These are phyloP conservation scores for Schlechtendalia chinensis DNA, from an alignment of 1,140 invertebrate genomes.

Conservation along the genomic window DNA sequence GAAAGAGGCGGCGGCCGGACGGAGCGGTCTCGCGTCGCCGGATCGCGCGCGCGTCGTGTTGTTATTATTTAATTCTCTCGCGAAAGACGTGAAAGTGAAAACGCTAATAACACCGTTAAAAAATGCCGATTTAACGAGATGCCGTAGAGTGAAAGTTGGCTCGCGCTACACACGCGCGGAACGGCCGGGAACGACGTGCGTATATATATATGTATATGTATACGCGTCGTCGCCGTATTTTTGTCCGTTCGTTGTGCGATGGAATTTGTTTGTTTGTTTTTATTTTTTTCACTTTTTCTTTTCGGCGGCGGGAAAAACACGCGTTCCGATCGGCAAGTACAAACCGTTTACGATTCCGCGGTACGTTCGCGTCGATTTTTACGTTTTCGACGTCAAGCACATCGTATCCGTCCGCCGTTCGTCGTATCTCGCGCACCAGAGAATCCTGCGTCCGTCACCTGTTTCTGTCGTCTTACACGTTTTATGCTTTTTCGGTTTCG, in stretches of 20 bases:
- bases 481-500: too few species aligned
- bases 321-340: background rate
- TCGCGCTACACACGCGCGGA: background rate
- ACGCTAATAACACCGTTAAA: constrained; percentile 50
- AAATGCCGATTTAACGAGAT: constrained; percentile 47
- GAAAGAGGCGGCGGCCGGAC: constrained; percentile 12
- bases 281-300: background rate
- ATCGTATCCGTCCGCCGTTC: too few species aligned
- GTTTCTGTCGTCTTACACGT: too few species aligned
- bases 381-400: too few species aligned
- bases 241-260: constrained; percentile 17
- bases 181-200: constrained; percentile 28
- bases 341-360: too few species aligned
- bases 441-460: too few species aligned
- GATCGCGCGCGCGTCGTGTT: background rate
- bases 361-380: too few species aligned
- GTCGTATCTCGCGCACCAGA: too few species aligned
- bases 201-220: too few species aligned
- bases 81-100: constrained; percentile 49
- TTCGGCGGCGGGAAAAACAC: background rate
- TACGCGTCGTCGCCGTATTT: background rate
- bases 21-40: constrained; percentile 29
- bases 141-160: constrained; percentile 42
- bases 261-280: background rate
- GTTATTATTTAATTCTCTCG: constrained; percentile 46